Evolutionary conservation across 2,888 invertebrate species (phyloP), one percentile per base, ranked within the genome.

Genomic region (Stenodera caucasica): DNA sequence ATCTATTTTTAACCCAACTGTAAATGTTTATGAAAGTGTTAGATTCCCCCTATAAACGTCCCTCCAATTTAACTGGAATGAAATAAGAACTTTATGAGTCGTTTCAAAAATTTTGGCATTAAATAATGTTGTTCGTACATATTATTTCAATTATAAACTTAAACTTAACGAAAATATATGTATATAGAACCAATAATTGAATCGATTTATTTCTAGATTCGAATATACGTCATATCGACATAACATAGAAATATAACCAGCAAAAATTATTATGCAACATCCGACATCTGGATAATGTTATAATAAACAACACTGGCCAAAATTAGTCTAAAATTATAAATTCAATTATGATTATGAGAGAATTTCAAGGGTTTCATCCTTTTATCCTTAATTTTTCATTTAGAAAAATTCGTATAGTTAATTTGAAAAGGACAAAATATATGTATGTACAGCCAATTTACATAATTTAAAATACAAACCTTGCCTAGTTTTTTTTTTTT

Each of bases 41-140:
- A 18, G 12, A 0, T 18, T 45, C 21, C 21, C 45, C 21, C 12
- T 45, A 45, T 37, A n/a, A 2, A 15, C 15, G 15, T 37, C 37
- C 37, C 37, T 37, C 15, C 15, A 15, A 15, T 45, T 45, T 45
- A 3, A 45, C 21, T 21, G 37, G 37, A 18, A 21, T 45, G 45
- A 45, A 59, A 50, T 59, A 40, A 32, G 51, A 59, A 59, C 29
- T 59, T 59, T 59, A 59, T 55, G 59, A 55, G 37, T 15, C 51
- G 55, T 45, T 55, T 26, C 32, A 55, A 51, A 59, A 40, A n/a
- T n/a, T 55, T 59, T 59, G 59, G 55, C 59, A 59, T 55, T 35
- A 18, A 55, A 32, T 29, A 32, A 55, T 40, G 11, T 35, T 60
- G 57, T 57, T 60, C 57, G 49, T 49, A 53, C 14, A 56, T 40